Evolutionary conservation across 2,113 vertebrate genomes (phyloP).

Genomic region (Cyphomyrus plagiostoma): DNA sequence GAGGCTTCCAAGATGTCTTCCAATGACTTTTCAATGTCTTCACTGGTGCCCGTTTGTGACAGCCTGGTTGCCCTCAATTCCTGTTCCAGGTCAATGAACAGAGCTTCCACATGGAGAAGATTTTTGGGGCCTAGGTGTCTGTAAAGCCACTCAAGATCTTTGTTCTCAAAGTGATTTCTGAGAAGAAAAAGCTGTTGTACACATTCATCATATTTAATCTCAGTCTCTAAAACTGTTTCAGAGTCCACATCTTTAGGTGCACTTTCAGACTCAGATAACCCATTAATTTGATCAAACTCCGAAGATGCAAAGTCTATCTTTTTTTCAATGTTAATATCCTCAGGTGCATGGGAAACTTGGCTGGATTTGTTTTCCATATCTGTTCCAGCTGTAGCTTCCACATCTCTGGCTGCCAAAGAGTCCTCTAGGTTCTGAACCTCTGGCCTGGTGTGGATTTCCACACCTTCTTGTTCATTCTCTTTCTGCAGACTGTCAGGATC

Average conservation of each 20-base stretch:
- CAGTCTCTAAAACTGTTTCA: background rate
- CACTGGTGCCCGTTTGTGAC: slow-evolving; percentile 37
- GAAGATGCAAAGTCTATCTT: background rate
- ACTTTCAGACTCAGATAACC: background rate
- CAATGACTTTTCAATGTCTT: slow-evolving; percentile 65
- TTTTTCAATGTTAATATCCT: background rate
- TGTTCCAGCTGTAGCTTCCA: background rate
- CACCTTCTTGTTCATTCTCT: background rate
- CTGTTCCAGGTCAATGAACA: slow-evolving; percentile 73
- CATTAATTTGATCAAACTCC: background rate
- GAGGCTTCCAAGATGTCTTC: slow-evolving; percentile 76
- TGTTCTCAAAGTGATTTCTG: slow-evolving; percentile 66
- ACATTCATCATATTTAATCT: slow-evolving; percentile 52
- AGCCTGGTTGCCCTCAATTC: slow-evolving; percentile 62
- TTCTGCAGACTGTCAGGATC: background rate
- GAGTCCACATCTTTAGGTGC: background rate
- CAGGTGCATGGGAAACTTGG: slow-evolving; percentile 11
- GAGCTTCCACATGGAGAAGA: slow-evolving; percentile 65
- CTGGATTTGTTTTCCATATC: background rate
- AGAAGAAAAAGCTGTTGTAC: slow-evolving; percentile 61
- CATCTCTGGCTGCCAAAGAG: background rate
- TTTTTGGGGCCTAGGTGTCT: slow-evolving; percentile 68
- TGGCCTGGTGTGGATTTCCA: background rate
- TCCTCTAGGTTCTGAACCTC: background rate
- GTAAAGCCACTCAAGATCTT: slow-evolving; percentile 57